Evolutionary conservation across 2,113 vertebrate species (phyloP), one percentile per base, ranked within the genome.

Genomic region (Ginglymostoma cirratum): DNA sequence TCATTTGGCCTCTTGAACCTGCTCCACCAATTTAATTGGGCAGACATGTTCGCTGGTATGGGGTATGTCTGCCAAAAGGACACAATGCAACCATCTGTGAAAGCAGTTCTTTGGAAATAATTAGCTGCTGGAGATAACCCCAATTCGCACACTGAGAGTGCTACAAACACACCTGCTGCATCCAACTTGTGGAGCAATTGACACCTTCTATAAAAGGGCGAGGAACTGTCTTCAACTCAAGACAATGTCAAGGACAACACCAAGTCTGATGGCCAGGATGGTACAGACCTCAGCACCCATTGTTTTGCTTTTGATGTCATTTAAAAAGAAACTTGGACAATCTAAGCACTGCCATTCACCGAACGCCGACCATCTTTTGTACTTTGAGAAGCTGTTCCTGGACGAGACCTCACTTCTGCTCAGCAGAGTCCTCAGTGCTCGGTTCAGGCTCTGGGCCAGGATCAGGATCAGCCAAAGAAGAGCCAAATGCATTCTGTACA

Each of bases 401-500:
- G 66, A 76, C 14, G 27, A 70, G 42, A 10, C 19, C 94, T 99
- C 98, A 99, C 97, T 99, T 99, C 96, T 98, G 98, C 96, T 98
- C 99, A 66, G 89, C 89, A 72, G 98, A 98, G 96, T 98, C 98
- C 96, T 99, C 97, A 96, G 98, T 98, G 96, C 98, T 99, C 96
- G 98, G 98, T 97, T 99, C 98, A 27, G 98, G 94, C 8, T 95
- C 94, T 93, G 89, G 55, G 66, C 89, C 61, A 65, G 87, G 87
- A 92, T 92, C 87, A 6, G 99, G 98, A 96, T 99, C 99, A 96
- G 99, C 99, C 94, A 99, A 97, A 17, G 99, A 99, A 0, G 99
- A 99, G 1, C 99, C 99, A 96, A 99, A 99, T 0, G 99, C 99
- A 30, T 99, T 99, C 97, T 99, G 99, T 95, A 99, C 99, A 96